Evolutionary conservation across 2,888 invertebrate species (phyloP), one percentile per base, ranked within the genome.

Genomic region (Cataglyphis altisquamis): DNA sequence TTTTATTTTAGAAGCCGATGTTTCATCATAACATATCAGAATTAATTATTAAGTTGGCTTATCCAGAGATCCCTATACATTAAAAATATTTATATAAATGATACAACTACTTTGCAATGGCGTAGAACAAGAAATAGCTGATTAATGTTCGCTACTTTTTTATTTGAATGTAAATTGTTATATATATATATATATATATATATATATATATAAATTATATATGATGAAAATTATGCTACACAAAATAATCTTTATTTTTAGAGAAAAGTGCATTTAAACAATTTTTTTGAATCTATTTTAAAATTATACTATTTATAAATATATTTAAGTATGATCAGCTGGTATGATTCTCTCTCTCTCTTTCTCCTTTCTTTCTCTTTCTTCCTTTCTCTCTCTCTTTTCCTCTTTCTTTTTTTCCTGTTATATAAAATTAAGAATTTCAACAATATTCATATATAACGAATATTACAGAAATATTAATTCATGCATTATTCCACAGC

Each of bases 401-500:
- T 1, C 25, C 25, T 25, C 25, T 25, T 25, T 25, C 25, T 25
- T 25, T 72, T 3, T 12, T 15, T 18, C 4, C 1, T 60, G 12
- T 62, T 15, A 32, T 10, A 45, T 15, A 41, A 8, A 21, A 25
- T 66, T 41, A 41, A 48, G 5, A 75, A 39, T 55, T 52, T 15
- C 21, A 18, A 25, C 55, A 66, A 55, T 3, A 36, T 52, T 36
- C 62, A 10, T 62, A 9, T n/a, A 15, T 8, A 73, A 10, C n/a
- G 0, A 32, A 62, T 62, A 45, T 21, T 39, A 15, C 15, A 57
- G 5, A 32, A n/a, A 41, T 25, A 25, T 5, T 75, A n/a, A 66
- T 41, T n/a, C 12, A 10, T n/a, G 3, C 72, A 6, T 52, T 45
- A 68, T 75, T 83, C 87, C 90, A 70, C 88, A 95, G 96, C 95